Evolutionary conservation across 2,113 vertebrate species (phyloP), one percentile per base, ranked within the genome.

Genomic region (Gasterosteus aculeatus): DNA sequence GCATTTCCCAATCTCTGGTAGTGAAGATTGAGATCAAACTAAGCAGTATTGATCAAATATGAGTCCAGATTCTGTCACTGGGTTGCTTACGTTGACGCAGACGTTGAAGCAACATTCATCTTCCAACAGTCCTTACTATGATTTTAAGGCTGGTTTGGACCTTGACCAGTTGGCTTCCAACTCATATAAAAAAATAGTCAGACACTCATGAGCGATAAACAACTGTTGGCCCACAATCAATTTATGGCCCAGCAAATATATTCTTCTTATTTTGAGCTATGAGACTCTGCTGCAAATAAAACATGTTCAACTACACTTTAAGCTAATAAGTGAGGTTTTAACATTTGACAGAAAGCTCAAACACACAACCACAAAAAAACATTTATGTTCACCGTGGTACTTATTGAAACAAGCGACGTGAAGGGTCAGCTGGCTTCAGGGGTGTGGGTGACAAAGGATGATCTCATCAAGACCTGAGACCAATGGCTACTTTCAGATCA

Each of bases 131-230:
- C 38, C 14, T 56, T 41, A 7, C 39, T 60, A 46, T 14, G 42
- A 69, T 44, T 67, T 60, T 11, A 54, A 69, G 7, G 18, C 15
- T 31, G 53, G 1, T 54, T 76, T 10, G 31, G 57, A 85, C 80
- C 84, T 85, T 89, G 85, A 78, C 31, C 80, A 2, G 6, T 5
- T 42, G 0, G 19, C 41, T 73, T 89, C 80, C 83, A 85, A 69
- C 82, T 85, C 73, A 69, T 42, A 44, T 63, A 33, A 69, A 69
- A 69, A 72, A 77, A 35, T 31, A 56, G 11, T 35, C 69, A 46
- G 8, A 42, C 8, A 39, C 12, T 65, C 1, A 44, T 14, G 26
- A 60, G 16, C 26, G 42, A 69, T 46, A 41, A 64, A 47, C 7
- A 58, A 15, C 2, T 0, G 11, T 38, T 10, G 19, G 33, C 41